Conservation (phyloP, 2,797 vertebrate genomes). For the Carapus acus region DNA sequence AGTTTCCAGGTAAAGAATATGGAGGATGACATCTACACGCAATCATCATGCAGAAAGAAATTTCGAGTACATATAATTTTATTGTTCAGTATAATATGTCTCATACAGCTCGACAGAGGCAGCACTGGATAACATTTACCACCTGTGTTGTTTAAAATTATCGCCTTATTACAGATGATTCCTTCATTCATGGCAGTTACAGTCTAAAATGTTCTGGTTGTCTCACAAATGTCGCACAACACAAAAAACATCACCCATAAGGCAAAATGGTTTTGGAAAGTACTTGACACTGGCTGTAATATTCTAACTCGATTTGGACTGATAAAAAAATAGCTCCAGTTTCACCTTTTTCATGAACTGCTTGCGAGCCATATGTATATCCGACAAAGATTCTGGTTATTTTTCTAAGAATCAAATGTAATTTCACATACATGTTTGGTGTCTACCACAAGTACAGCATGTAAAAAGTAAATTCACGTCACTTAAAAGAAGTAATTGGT, state of each 20-base stretch:
- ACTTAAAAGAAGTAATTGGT: slow-evolving; percentile 30
- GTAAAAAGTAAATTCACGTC: slow-evolving; percentile 38
- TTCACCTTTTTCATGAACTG: slow-evolving; percentile 25
- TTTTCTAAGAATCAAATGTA: slow-evolving; percentile 19
- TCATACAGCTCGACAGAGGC: slow-evolving; percentile 50
- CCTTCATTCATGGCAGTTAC: slow-evolving; percentile 28
- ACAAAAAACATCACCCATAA: slow-evolving; percentile 22
- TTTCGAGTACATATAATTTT: slow-evolving; percentile 34
- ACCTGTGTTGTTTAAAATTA: slow-evolving; percentile 30
- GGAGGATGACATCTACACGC: no score
- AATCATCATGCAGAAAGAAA: neutral
- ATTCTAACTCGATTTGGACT: slow-evolving; percentile 6
- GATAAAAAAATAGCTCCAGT: slow-evolving; percentile 21
- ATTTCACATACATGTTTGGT: slow-evolving; percentile 40
- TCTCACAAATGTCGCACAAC: slow-evolving; percentile 19
- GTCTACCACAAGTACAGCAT: slow-evolving; percentile 50
- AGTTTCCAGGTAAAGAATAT: no score
- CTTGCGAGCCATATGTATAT: slow-evolving; percentile 5
- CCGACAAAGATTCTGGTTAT: slow-evolving; percentile 22
- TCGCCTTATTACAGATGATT: slow-evolving; percentile 20
- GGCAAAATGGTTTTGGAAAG: slow-evolving; percentile 34
- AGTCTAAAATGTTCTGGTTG: slow-evolving; percentile 31
- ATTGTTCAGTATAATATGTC: slow-evolving; percentile 54
- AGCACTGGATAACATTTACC: slow-evolving; percentile 34
- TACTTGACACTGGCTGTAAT: neutral